phyloP scores from a whole-genome alignment of 2,888 invertebrate species.

The Tachina grossa region DNA sequence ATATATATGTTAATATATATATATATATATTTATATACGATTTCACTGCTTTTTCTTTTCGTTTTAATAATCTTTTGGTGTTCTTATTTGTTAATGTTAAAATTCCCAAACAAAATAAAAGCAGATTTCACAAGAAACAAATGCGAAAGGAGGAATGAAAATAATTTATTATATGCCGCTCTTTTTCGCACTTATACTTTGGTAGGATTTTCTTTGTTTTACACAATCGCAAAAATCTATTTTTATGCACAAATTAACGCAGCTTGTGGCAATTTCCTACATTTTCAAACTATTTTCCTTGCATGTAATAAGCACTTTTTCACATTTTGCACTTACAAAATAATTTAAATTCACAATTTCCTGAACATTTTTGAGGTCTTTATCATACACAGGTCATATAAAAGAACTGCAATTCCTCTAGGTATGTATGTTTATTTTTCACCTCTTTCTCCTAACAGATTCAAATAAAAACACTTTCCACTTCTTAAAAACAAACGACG shows the following conservation, averaged over 20 bases:
- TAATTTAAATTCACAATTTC: constrained; percentile 8
- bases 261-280: constrained; percentile 59
- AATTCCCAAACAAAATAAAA: constrained; percentile 50
- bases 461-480: constrained; percentile 16
- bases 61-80: constrained; percentile 21
- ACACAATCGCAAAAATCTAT: constrained; percentile 72
- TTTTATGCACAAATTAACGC: constrained; percentile 72
- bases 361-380: not conserved
- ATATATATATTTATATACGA: not conserved
- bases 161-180: constrained; percentile 63
- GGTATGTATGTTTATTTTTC: constrained; percentile 21
- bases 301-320: not conserved
- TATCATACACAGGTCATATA: not conserved
- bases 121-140: constrained; percentile 26
- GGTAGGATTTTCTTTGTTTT: constrained; percentile 66
- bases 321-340: not conserved
- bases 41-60: constrained; percentile 5
- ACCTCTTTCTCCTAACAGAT: constrained; percentile 22
- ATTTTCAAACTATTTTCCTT: constrained; percentile 28
- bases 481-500: not conserved
- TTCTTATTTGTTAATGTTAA: constrained; percentile 35
- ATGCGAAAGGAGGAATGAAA: constrained; percentile 40
- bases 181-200: constrained; percentile 68
- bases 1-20: not conserved
- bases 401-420: constrained; percentile 12